These are phyloP conservation scores for Spodoptera littoralis DNA, from an alignment of 2,888 invertebrate genomes.

Conservation along the genomic window DNA sequence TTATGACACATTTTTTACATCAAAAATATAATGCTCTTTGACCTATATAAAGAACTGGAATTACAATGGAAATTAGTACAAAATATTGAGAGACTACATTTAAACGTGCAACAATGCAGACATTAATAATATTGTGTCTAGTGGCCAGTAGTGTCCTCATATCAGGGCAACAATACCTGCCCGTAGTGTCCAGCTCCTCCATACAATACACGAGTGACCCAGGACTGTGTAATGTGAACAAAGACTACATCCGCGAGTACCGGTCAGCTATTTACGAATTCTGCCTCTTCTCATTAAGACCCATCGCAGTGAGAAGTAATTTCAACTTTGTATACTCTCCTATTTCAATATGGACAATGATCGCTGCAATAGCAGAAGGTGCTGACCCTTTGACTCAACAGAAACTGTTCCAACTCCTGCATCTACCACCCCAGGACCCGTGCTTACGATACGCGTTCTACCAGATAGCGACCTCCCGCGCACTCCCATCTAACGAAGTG, in stretches of 20 bases:
- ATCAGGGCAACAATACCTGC: slow-evolving; percentile 21
- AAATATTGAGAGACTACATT: not conserved
- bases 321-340: slow-evolving; percentile 39
- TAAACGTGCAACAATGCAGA: slow-evolving; percentile 34
- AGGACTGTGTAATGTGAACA: slow-evolving; percentile 8
- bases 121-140: slow-evolving; percentile 7
- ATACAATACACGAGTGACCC: too few relatives aligned
- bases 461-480: slow-evolving; percentile 33
- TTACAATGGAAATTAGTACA: slow-evolving; percentile 8
- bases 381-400: slow-evolving; percentile 34
- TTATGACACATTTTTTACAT: too few relatives aligned
- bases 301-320: slow-evolving; percentile 8
- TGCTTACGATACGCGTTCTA: slow-evolving; percentile 53
- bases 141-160: slow-evolving; percentile 12
- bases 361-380: slow-evolving; percentile 53
- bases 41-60: slow-evolving; percentile 28
- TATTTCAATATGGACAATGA: slow-evolving; percentile 38
- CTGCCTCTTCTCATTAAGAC: slow-evolving; percentile 4
- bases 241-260: slow-evolving; percentile 18
- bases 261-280: slow-evolving; percentile 24
- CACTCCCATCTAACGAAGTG: slow-evolving; percentile 30
- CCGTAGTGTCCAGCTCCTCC: not conserved
- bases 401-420: slow-evolving; percentile 51
- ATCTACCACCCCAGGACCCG: slow-evolving; percentile 51
- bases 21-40: not conserved